These are phyloP conservation scores for Daubentonia madagascariensis DNA, from an alignment of 2,113 vertebrate genomes.

Conservation along the genomic window DNA sequence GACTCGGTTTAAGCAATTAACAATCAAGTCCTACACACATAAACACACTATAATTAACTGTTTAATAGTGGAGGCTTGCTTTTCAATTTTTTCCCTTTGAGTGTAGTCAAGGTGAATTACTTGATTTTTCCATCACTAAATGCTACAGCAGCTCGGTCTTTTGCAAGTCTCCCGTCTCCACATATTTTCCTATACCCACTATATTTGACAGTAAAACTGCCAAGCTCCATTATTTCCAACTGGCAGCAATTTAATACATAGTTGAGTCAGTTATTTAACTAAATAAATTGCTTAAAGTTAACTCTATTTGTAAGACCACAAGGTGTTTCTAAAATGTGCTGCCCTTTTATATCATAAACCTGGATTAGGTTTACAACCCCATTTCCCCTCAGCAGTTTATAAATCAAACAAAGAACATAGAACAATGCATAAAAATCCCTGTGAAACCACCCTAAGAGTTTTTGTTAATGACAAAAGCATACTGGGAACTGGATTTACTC, in stretches of 20 bases:
- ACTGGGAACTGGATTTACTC: conserved; percentile 56
- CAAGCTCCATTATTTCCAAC: conserved; percentile 70
- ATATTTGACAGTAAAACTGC: conserved; percentile 70
- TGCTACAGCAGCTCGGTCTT: conserved; percentile 49
- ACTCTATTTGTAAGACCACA: conserved; percentile 75
- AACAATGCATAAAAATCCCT: conserved; percentile 76
- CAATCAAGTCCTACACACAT: conserved; percentile 68
- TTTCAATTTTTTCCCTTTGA: conserved; percentile 64
- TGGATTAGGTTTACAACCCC: conserved; percentile 74
- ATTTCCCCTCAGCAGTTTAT: conserved; percentile 78
- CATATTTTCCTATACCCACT: conserved; percentile 70
- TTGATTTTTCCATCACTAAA: conserved; percentile 72
- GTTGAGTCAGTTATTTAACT: conserved; percentile 73
- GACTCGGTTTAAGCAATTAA: conserved; percentile 69
- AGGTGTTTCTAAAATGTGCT: conserved; percentile 76
- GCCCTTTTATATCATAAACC: conserved; percentile 74
- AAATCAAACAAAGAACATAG: conserved; percentile 76
- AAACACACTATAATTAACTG: conserved; percentile 73
- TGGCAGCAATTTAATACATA: conserved; percentile 67
- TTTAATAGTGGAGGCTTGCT: conserved; percentile 67
- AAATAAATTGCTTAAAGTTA: conserved; percentile 77
- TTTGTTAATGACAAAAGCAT: conserved; percentile 77
- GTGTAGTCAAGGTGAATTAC: conserved; percentile 62
- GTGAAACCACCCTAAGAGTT: conserved; percentile 68
- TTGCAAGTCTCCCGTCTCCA: conserved; percentile 64